phyloP scores from a whole-genome alignment of 2,797 vertebrate genomes.

The Melanotaenia nigrans region DNA sequence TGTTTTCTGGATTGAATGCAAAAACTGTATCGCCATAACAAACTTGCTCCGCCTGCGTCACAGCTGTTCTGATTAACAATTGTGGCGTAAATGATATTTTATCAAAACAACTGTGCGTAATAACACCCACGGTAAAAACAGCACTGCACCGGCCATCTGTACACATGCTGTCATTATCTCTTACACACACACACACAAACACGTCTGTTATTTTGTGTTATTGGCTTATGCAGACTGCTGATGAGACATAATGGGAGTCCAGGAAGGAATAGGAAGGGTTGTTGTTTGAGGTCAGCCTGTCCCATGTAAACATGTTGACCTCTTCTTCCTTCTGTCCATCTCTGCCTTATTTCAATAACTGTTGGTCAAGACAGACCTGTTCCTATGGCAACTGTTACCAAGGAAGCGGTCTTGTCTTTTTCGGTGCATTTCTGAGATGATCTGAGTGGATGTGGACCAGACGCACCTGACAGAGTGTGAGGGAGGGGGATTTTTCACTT shows the following conservation, averaged over 20 bases:
- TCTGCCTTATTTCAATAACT: constrained; percentile 44
- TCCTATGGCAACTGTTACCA: constrained; percentile 69
- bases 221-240: constrained; percentile 15
- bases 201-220: constrained; percentile 19
- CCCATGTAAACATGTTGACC: constrained; percentile 60
- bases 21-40: constrained; percentile 38
- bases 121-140: constrained; percentile 37
- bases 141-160: constrained; percentile 32
- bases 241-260: constrained; percentile 34
- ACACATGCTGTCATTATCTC: constrained; percentile 40
- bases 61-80: constrained; percentile 14
- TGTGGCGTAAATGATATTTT: background rate
- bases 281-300: constrained; percentile 44
- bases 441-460: constrained; percentile 19
- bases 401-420: constrained; percentile 58
- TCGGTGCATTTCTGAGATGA: constrained; percentile 45
- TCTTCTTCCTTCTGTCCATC: constrained; percentile 15
- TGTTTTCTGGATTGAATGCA: constrained; percentile 24
- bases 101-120: constrained; percentile 21
- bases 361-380: constrained; percentile 45
- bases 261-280: constrained; percentile 33
- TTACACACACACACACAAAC: constrained; percentile 1
- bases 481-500: constrained; percentile 40
- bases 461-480: constrained; percentile 17
- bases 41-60: constrained; percentile 45